Base-by-base conservation (phyloP, 2,888 invertebrate species). In the Neoascia interrupta region DNA sequence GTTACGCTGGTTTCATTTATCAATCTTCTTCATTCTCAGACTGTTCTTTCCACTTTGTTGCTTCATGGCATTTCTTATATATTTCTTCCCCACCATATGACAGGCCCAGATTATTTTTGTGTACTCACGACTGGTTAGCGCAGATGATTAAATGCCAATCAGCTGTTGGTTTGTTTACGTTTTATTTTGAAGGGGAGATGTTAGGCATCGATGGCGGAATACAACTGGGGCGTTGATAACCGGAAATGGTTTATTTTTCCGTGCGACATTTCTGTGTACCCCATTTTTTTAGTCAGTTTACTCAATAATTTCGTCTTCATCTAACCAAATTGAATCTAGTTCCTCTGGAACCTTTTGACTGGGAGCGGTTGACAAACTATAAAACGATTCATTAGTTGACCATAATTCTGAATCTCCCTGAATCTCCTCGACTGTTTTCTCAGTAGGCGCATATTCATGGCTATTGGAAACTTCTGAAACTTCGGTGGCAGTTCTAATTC, bases 131-230 rank as follows among this genome's bases (percentile, higher is more conserved):
- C 28, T 28, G 28, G 28, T 28, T 16, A 8, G 28, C 39, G 49
- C 49, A 63, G 61, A 49, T 51, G 63, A 39, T 63, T n/a, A 72
- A 47, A 53, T 60, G 66, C 51, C 43, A 70, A 37, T 70, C 79
- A 79, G 79, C 79, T 79, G 79, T 54, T 79, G 66, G 43, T 68
- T 79, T 79, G 79, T 79, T 79, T 79, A 79, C 72, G 68, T 79
- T 79, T 79, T 76, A 54, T 76, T 76, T 76, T 72, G 21, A 6
- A 60, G 64, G 72, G 39, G 72, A 60, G 64, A 21, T 72, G 76
- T 64, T n/a, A 31, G n/a, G 31, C 63, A 69, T 70, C 70, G 18
- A 43, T 41, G 6, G n/a, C 21, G 31, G 26, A 13, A 31, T 45
- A 16, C 6, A n/a, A n/a, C n/a, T n/a, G n/a, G n/a, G n/a, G n/a